These are phyloP conservation scores for Caenorhabditis sinica DNA, from an alignment of 2,888 invertebrate genomes.

Conservation along the genomic window DNA sequence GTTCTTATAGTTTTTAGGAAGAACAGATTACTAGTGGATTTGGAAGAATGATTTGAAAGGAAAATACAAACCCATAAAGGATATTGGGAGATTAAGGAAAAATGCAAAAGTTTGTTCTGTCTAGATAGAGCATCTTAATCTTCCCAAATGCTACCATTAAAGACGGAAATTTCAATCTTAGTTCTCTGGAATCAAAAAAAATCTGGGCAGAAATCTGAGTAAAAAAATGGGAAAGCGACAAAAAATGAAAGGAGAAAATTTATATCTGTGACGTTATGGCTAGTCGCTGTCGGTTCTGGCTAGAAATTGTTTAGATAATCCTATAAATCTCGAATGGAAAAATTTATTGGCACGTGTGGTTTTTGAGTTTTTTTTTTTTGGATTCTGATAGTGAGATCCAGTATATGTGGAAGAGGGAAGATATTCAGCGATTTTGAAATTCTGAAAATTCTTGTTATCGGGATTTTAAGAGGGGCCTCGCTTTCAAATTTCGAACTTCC, in stretches of 20 bases:
- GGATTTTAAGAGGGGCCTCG: too few species aligned
- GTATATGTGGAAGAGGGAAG: too few species aligned
- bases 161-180: too few species aligned
- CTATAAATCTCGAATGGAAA: background rate
- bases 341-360: background rate
- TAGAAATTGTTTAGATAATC: slow-evolving; percentile 24
- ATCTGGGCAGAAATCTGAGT: background rate
- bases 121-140: background rate
- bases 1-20: background rate
- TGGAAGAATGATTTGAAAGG: background rate
- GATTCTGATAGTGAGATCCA: too few species aligned
- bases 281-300: slow-evolving; percentile 8
- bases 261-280: background rate
- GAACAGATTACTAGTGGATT: slow-evolving; percentile 4
- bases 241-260: background rate
- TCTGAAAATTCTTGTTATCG: too few species aligned
- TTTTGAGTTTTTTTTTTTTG: background rate
- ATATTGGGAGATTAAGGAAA: background rate
- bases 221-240: background rate
- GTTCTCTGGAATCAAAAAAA: too few species aligned
- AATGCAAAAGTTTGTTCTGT: slow-evolving; percentile 7
- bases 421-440: too few species aligned
- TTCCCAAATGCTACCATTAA: background rate
- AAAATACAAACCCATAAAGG: background rate
- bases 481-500: too few species aligned